Conservation (phyloP, 2,113 vertebrate genomes). For the Condylura cristata region DNA sequence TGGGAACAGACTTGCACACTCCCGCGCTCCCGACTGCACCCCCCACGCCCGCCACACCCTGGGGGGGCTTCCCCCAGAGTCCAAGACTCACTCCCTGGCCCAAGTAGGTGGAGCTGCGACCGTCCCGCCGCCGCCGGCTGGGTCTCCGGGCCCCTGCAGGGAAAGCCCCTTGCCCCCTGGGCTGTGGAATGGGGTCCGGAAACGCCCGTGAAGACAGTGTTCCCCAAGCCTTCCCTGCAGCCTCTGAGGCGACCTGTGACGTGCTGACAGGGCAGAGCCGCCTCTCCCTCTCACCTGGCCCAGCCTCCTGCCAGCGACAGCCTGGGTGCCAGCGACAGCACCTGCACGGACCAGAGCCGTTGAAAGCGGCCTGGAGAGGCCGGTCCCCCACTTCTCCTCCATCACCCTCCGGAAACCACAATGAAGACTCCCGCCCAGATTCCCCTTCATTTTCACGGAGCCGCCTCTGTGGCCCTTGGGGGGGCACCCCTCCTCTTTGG, state of each 20-base stretch:
- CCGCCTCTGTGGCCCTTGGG: too few relatives aligned
- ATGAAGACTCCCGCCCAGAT: not conserved
- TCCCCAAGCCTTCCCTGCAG: too few relatives aligned
- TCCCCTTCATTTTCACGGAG: too few relatives aligned
- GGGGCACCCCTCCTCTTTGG: not conserved
- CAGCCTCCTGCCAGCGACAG: not conserved
- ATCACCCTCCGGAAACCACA: not conserved
- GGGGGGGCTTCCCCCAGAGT: not conserved
- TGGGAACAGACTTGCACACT: not conserved
- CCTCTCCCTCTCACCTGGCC: not conserved
- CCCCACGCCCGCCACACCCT: not conserved
- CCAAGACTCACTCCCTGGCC: not conserved
- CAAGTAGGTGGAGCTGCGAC: too few relatives aligned
- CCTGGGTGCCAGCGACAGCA: not conserved
- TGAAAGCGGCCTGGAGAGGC: not conserved
- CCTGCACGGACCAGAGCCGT: not conserved
- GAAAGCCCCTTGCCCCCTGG: too few relatives aligned
- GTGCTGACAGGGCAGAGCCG: too few relatives aligned
- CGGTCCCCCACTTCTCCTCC: not conserved
- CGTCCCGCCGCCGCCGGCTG: too few relatives aligned
- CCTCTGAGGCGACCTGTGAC: too few relatives aligned
- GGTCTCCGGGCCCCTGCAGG: too few relatives aligned
- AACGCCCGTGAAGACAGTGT: too few relatives aligned
- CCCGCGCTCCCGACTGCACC: not conserved
- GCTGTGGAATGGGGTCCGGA: too few relatives aligned